phyloP scores from a whole-genome alignment of 2,888 invertebrate species.

The Clunio marinus region DNA sequence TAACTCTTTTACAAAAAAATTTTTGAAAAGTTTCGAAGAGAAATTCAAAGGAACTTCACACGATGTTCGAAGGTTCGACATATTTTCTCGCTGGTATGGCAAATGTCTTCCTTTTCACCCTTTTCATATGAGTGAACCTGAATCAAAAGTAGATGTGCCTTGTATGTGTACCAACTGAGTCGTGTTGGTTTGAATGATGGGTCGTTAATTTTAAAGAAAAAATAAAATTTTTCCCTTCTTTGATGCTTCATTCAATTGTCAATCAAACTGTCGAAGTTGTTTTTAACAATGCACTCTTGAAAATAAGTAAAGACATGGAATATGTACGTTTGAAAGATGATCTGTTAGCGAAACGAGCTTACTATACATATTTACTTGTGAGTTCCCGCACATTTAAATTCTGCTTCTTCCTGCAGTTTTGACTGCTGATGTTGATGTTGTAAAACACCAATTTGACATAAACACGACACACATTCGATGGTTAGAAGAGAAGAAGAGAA shows the following conservation, averaged over 20 bases:
- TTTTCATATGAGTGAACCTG: neutral
- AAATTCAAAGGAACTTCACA: no score
- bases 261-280: conserved; percentile 8
- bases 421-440: no score
- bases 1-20: no score
- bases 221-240: neutral
- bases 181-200: conserved; percentile 19
- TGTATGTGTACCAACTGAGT: neutral
- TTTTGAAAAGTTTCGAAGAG: no score
- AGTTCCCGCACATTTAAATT: no score
- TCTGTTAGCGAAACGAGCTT: no score
- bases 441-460: conserved; percentile 7
- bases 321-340: neutral
- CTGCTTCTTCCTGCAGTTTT: neutral
- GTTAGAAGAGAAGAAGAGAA: neutral
- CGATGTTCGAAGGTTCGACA: no score
- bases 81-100: no score
- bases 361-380: neutral
- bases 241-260: conserved; percentile 28
- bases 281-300: conserved; percentile 6
- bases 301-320: no score
- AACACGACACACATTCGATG: neutral
- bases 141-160: neutral
- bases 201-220: conserved; percentile 23
- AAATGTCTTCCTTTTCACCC: neutral